phyloP scores from a whole-genome alignment of 2,113 vertebrate genomes.

The Barbus barbus region DNA sequence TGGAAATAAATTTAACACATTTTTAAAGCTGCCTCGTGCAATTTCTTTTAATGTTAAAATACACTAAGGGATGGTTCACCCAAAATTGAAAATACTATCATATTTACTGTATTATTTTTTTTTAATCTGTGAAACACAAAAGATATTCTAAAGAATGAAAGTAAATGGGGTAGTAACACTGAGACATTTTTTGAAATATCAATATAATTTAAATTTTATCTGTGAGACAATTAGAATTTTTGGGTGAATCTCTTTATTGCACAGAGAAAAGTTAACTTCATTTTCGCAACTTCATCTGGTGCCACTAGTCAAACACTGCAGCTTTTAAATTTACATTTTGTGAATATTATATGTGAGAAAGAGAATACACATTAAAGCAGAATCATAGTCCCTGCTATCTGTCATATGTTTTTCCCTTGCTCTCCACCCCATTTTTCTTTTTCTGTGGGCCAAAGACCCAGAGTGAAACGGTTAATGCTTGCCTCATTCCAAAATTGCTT shows the following conservation, averaged over 20 bases:
- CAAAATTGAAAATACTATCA: not conserved
- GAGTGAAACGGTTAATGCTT: conserved; percentile 77
- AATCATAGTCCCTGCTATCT: not conserved
- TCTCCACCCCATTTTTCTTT: conserved; percentile 12
- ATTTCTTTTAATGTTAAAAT: not conserved
- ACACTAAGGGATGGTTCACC: not conserved
- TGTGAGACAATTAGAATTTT: not conserved
- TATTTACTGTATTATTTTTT: not conserved
- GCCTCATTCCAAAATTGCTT: conserved; percentile 84
- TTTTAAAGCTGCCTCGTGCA: not conserved
- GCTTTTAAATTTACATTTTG: not conserved
- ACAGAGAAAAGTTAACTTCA: not conserved
- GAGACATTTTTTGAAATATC: not conserved
- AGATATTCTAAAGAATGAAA: not conserved
- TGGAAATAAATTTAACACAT: not conserved
- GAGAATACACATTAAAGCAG: not conserved
- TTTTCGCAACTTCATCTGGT: not conserved
- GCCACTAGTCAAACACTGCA: not conserved
- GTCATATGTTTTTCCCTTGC: not conserved
- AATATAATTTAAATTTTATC: too few species aligned
- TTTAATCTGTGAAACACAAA: not conserved
- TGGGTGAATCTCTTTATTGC: not conserved
- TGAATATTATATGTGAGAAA: not conserved
- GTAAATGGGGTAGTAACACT: not conserved
- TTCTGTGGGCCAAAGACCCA: conserved; percentile 45